Conservation (phyloP, 2,113 vertebrate species). For the Tachysurus fulvidraco region DNA sequence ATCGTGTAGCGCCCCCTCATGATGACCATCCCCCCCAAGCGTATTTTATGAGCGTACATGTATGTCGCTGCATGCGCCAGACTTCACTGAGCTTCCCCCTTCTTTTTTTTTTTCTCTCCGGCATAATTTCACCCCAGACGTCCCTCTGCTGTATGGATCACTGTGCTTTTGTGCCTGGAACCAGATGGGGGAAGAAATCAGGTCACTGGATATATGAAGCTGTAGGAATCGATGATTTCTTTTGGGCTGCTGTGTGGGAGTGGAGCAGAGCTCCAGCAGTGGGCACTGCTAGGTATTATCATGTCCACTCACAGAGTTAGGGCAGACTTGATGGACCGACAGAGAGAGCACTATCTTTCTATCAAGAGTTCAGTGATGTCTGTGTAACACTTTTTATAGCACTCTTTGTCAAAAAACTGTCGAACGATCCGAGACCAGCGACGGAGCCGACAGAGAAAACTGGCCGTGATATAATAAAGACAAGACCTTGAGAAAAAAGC, state of each 20-base stretch:
- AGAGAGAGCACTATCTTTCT: neutral
- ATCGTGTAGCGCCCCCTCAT: neutral
- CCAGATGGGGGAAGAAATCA: slow-evolving; percentile 47
- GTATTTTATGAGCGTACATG: slow-evolving; percentile 2
- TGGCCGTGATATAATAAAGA: slow-evolving; percentile 25
- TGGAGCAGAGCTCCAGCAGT: slow-evolving; percentile 11
- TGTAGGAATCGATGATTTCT: slow-evolving; percentile 55
- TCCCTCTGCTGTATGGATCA: slow-evolving; percentile 58
- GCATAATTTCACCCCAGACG: neutral
- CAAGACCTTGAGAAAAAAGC: slow-evolving; percentile 19
- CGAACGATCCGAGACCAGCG: neutral
- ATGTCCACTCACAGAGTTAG: slow-evolving; percentile 45
- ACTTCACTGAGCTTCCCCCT: neutral
- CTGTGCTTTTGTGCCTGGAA: slow-evolving; percentile 58
- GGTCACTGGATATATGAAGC: slow-evolving; percentile 62
- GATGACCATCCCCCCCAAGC: too few relatives aligned
- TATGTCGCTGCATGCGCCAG: neutral
- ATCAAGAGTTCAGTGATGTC: too few relatives aligned
- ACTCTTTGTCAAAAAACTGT: neutral
- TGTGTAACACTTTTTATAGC: slow-evolving; percentile 10
- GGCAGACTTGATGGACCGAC: neutral
- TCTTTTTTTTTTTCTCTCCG: neutral
- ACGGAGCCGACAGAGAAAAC: neutral
- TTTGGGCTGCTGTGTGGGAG: neutral
- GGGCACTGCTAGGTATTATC: slow-evolving; percentile 14